phyloP scores from a whole-genome alignment of 2,888 invertebrate genomes.

The Apoderus coryli region DNA sequence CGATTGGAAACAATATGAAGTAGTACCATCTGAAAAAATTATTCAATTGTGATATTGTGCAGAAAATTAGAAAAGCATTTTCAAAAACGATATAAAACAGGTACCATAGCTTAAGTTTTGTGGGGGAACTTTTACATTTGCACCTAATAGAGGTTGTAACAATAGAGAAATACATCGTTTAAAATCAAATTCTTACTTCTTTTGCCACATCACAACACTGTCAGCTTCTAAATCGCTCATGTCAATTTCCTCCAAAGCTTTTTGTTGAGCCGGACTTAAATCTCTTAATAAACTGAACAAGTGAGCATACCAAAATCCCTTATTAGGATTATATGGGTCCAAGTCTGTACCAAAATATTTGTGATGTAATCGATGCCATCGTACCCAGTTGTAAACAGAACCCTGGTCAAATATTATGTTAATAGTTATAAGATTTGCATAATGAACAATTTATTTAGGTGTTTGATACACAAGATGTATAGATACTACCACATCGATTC shows the following conservation, averaged over 20 bases:
- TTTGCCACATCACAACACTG: conserved; percentile 67
- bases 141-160: too few relatives aligned
- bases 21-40: conserved; percentile 46
- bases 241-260: conserved; percentile 51
- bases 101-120: too few relatives aligned
- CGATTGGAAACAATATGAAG: conserved; percentile 45
- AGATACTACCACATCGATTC: too few relatives aligned
- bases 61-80: too few relatives aligned
- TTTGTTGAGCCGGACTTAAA: conserved; percentile 47
- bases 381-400: conserved; percentile 71
- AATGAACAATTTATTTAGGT: conserved; percentile 6
- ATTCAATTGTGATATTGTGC: too few relatives aligned
- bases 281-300: conserved; percentile 53
- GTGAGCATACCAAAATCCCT: conserved; percentile 73
- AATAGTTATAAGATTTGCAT: too few relatives aligned
- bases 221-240: conserved; percentile 69
- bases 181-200: conserved; percentile 39
- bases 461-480: too few relatives aligned
- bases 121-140: too few relatives aligned
- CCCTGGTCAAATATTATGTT: conserved; percentile 44
- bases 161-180: too few relatives aligned
- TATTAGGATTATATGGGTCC: conserved; percentile 67
- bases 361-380: conserved; percentile 70
- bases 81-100: too few relatives aligned
- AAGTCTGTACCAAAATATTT: conserved; percentile 57